Evolutionary conservation across 2,888 invertebrate species (phyloP).

Genomic region (Ophion obscuratus): DNA sequence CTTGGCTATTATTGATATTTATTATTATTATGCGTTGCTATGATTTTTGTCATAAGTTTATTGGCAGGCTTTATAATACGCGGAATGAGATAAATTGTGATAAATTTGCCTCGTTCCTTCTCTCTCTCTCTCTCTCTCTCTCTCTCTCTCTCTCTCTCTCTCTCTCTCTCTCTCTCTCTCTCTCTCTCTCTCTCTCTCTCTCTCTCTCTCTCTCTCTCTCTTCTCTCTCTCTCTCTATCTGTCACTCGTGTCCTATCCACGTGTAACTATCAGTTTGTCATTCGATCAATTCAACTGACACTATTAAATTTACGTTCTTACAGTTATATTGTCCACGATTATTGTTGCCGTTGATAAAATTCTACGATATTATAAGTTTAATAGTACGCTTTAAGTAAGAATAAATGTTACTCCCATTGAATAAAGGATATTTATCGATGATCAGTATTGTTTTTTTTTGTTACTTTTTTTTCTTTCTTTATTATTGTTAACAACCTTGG

Average conservation of each 20-base stretch:
- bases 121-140: background rate
- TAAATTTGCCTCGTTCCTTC: background rate
- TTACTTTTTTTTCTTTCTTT: background rate
- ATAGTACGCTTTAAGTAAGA: conserved; percentile 83
- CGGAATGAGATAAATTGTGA: conserved; percentile 34
- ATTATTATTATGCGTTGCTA: conserved; percentile 62
- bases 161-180: too few species aligned
- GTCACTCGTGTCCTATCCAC: conserved; percentile 35
- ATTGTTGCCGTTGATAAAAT: conserved; percentile 82
- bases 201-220: background rate
- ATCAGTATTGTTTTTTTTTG: conserved; percentile 66
- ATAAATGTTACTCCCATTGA: conserved; percentile 84
- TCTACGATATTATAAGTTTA: conserved; percentile 82
- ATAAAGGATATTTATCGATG: conserved; percentile 84
- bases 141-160: conserved; percentile 21
- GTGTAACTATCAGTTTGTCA: conserved; percentile 56
- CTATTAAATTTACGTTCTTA: conserved; percentile 66
- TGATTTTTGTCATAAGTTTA: conserved; percentile 55
- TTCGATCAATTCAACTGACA: conserved; percentile 52
- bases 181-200: too few species aligned
- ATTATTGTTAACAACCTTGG: conserved; percentile 35
- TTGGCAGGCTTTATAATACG: conserved; percentile 41
- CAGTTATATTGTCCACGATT: conserved; percentile 72
- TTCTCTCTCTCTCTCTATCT: conserved; percentile 29
- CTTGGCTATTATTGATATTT: conserved; percentile 65